phyloP scores from a whole-genome alignment of 2,797 vertebrate genomes.

The Paedocypris micromegethes region DNA sequence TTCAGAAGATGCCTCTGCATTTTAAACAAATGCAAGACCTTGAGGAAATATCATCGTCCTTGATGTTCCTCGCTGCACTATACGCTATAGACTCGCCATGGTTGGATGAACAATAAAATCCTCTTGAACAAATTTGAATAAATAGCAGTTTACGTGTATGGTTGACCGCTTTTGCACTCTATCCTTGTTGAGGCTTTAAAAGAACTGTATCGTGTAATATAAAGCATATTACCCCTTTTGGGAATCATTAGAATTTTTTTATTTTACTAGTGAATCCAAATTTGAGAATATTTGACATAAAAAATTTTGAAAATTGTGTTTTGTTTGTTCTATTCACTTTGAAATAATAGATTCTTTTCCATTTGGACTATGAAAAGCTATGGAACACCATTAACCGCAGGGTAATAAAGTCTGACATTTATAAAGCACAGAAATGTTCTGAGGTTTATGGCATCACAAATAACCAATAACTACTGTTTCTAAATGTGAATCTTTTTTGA shows the following conservation, averaged over 20 bases:
- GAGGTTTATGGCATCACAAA: conserved; percentile 2
- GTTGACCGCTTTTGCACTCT: too few relatives aligned
- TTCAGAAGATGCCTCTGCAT: too few relatives aligned
- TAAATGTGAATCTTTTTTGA: background rate
- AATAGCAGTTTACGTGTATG: too few relatives aligned
- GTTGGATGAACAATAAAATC: background rate
- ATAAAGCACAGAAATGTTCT: conserved; percentile 1
- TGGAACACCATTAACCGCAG: background rate
- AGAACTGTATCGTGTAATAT: too few relatives aligned
- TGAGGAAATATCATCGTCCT: conserved; percentile 6
- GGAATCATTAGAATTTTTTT: too few relatives aligned
- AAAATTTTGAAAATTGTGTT: background rate
- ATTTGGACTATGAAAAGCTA: background rate
- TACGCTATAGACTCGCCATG: background rate
- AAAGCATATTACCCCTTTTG: too few relatives aligned
- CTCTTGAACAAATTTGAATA: too few relatives aligned
- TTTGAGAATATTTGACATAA: background rate
- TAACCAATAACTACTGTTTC: background rate
- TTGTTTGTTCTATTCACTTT: background rate
- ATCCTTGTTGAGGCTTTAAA: too few relatives aligned
- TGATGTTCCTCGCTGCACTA: background rate
- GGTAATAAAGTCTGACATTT: conserved; percentile 15
- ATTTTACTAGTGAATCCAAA: too few relatives aligned
- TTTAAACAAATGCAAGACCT: background rate
- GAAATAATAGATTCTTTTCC: background rate